Base-by-base conservation (phyloP, 2,797 vertebrate species). In the Loriculus beryllinus region DNA sequence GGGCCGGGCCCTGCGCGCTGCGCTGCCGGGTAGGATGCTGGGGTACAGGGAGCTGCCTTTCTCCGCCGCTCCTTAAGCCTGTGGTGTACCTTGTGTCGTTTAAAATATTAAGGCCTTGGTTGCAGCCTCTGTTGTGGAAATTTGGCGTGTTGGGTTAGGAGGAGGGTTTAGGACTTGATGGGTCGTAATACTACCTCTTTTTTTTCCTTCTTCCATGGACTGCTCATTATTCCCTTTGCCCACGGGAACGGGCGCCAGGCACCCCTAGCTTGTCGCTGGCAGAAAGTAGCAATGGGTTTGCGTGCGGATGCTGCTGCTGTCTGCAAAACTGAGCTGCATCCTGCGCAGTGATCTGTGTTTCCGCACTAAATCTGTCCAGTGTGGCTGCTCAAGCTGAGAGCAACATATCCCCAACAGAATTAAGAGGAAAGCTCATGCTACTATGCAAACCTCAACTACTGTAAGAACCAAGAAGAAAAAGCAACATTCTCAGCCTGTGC, bases 181-280 rank as follows among this genome's bases (percentile, higher is more conserved):
- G n/a, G 40, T 16, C 4, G 4, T 29, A 31, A 43, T 14, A 4
- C 4, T 75, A n/a, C n/a, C 21, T 3, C 8, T 21, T 14, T 33
- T 49, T 3, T 14, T 23, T 22, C 21, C 10, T 16, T 10, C 16
- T 26, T 9, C 31, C 22, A 0, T 1, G 39, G 57, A 6, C 35
- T 7, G 35, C 35, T 31, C 15, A 3, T 7, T 3, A 10, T 8
- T 39, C 42, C 5, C 12, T 5, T 16, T 33, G 48, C 45, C 45
- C 72, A 2, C 7, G 28, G 69, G 22, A 18, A 39, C 2, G 11
- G 63, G 79, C 70, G 56, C 14, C 28, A 9, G 79, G 4, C 60
- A 3, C 7, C 17, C 22, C 13, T 17, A 4, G 49, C 25, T 20
- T 25, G 42, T 35, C 1, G 1, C 12, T 3, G 54, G 22, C 39